Base-by-base conservation (phyloP, 2,797 vertebrate genomes). In the Sebastes jordani region DNA sequence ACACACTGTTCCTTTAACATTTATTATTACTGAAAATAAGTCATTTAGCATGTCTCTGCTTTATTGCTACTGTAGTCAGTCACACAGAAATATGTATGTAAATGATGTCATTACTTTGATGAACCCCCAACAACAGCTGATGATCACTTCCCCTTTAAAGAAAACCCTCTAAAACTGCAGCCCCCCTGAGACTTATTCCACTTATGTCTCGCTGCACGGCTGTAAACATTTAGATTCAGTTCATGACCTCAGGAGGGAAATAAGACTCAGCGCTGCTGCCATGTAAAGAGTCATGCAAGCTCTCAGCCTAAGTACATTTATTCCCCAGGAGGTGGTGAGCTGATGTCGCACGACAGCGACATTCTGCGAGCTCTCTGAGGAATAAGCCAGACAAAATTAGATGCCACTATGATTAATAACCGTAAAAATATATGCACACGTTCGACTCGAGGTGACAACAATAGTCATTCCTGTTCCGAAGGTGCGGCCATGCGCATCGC, bases 351-450 rank as follows among this genome's bases (percentile, higher is more conserved):
- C 23, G 80, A 81, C 88, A 80, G 78, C 59, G 32, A 88, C 85
- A 82, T 71, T 75, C 71, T 58, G 60, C 18, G 62, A 10, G 7
- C 68, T 69, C 87, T 79, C 83, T 25, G 65, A 74, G 91, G 89
- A 85, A 86, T 81, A 88, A 68, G 75, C 42, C 22, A 0, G 22
- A 60, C 85, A 86, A 92, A 92, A 91, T 84, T 80, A 92, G 74
- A 91, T 83, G 89, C 83, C 91, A 90, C 81, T 36, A 83, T 91
- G 90, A 94, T 93, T 83, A 92, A 92, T 92, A 90, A 88, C 91
- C 76, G 73, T 52, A 78, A 88, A 88, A 80, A 80, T 67, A 54
- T 55, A 76, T 73, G 78, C 77, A 88, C 82, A 83, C 61, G 66
- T 80, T 69, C 22, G n/a, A 78, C 69, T 81, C 16, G 58, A 82